These are phyloP conservation scores for Latrodectus hesperus DNA, from an alignment of 2,888 invertebrate genomes.

Conservation along the genomic window DNA sequence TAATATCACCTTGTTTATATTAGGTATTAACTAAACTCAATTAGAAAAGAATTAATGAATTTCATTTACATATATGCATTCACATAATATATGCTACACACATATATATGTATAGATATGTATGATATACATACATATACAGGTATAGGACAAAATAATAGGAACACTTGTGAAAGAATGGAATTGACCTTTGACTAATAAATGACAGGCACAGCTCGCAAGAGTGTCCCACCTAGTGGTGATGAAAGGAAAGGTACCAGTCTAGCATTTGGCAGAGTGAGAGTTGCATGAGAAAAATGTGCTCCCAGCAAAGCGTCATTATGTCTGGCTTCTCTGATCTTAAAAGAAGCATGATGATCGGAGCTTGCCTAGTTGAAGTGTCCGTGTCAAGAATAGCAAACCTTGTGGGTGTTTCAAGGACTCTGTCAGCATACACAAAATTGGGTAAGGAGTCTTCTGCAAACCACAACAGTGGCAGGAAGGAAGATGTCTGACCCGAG, in stretches of 20 bases:
- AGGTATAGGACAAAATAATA: neutral
- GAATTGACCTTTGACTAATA: neutral
- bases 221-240: neutral
- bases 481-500: no score
- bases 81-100: no score
- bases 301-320: neutral
- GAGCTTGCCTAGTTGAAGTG: neutral
- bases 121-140: no score
- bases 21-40: no score
- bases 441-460: neutral
- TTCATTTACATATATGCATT: no score
- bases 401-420: conserved; percentile 1
- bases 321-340: neutral
- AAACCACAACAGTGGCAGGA: neutral
- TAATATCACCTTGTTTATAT: no score
- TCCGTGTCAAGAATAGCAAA: conserved; percentile 5
- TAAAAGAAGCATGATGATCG: neutral
- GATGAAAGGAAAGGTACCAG: neutral
- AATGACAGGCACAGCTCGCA: neutral
- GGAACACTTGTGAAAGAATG: neutral
- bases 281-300: neutral
- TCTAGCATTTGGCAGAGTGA: neutral
- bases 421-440: neutral
- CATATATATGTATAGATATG: no score
- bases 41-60: no score